Evolutionary conservation across 2,797 vertebrate genomes (phyloP), one percentile per base, ranked within the genome.

Genomic region (Sylvilagus floridanus): DNA sequence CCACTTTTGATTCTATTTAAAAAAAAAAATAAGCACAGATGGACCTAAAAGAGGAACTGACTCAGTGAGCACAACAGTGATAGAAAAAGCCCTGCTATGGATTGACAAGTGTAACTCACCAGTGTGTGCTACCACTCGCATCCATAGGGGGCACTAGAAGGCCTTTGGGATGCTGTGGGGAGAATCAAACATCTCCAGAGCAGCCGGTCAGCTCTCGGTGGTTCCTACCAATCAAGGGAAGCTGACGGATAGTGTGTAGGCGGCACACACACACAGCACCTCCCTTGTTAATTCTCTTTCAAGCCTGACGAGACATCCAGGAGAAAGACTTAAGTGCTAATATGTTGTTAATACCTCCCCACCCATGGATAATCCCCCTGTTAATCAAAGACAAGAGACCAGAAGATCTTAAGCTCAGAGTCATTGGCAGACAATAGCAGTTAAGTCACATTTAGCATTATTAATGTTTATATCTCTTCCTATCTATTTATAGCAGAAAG

Each of bases 11-110:
- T 37, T 42, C 13, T n/a, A 8, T 82, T 92, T 90, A 73, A 35
- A 73, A 72, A 78, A 90, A 72, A 78, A 78, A 90, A 14, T 81
- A n/a, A 85, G 57, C 35, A 54, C 72, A 75, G 54, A 11, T 57
- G 57, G 63, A 30, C 60, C 19, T 54, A 28, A 42, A 22, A 72
- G 65, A 90, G n/a, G 66, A 71, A 42, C 37, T 9, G 21, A 63
- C 54, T 11, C 0, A 3, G 35, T 32, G 30, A 66, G 13, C n/a
- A 32, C 12, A 6, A 3, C 0, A 0, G 9, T 52, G 14, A 21
- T 9, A 26, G 47, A 60, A 47, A 68, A 62, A 26, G 28, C 4
- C 0, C 26, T 54, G 37, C 63, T 62, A 50, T 24, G 0, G 77
- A 21, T 63, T 52, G 21, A 32, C 30, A 77, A 37, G 35, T 35